These are phyloP conservation scores for Littorina saxatilis DNA, from an alignment of 1,140 invertebrate species.

Conservation along the genomic window DNA sequence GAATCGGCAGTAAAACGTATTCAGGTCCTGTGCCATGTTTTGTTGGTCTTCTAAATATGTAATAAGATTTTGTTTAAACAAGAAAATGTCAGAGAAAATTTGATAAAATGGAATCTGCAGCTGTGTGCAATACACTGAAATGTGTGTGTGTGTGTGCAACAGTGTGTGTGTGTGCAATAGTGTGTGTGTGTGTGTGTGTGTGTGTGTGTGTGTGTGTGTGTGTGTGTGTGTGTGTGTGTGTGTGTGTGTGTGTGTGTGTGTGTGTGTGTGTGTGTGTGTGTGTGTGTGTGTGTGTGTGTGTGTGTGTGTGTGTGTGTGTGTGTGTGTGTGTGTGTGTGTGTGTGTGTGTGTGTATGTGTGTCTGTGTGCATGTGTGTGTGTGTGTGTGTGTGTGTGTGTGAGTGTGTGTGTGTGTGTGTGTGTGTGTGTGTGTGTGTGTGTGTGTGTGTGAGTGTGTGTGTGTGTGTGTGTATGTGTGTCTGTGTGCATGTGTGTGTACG, in stretches of 20 bases:
- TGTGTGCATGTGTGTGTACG: no score
- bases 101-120: not conserved
- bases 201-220: slow-evolving; percentile 3
- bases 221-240: slow-evolving; percentile 12
- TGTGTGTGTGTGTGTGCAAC: no score
- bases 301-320: not conserved
- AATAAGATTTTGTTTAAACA: no score
- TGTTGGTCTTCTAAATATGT: no score
- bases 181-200: slow-evolving; percentile 5
- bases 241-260: not conserved
- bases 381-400: not conserved
- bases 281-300: not conserved
- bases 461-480: no score
- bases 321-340: not conserved
- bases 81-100: no score
- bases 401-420: not conserved
- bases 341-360: no score
- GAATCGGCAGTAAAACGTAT: no score
- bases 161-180: no score
- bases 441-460: not conserved
- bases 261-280: not conserved
- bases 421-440: not conserved
- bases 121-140: no score
- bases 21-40: not conserved
- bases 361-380: no score